Base-by-base conservation (phyloP, 37 sponge, comb jelly and placozoan genomes). In the Mnemiopsis leidyi region DNA sequence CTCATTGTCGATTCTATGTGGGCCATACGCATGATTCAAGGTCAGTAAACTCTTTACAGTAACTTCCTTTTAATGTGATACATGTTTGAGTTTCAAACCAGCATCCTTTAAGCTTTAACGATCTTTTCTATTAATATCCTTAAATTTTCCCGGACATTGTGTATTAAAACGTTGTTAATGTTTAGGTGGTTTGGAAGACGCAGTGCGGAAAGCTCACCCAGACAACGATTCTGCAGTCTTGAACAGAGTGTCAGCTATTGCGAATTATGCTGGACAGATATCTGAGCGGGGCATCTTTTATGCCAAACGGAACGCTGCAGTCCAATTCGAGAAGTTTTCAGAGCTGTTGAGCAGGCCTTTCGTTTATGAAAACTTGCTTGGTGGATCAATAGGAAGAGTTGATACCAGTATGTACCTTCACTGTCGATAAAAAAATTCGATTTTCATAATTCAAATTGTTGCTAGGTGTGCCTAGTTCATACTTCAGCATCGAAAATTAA, bases 1-100 rank as follows among this genome's bases (percentile, higher is more conserved):
- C 82, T 79, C 21, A 79, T 79, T 9, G 82, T 79, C 23, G 82
- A 79, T 33, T 79, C 82, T 20, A 79, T 79, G 82, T 79, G 82
- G 82, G 82, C 30, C 7, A 79, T 79, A 3, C 23, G 82, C 23
- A 79, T 79, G 82, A 79, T 79, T 36, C 82, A 79, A 79, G 82
- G 82, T 79, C 61, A 48, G 61, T 48, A 48, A 48, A 48, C n/a
- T 48, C 61, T 48, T 48, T 48, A 5, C 61, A 48, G 13, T 48
- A 48, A 48, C 61, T 48, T 48, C 61, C 61, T 48, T 48, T 13
- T 48, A 48, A 5, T 48, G 61, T 5, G 9, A 18, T 18, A 48
- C 7, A 69, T 69, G n/a, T 23, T 21, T 23, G 28, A 69, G 2
- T n/a, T 32, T 16, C 34, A 35, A 16, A 79, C 82, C 82, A 2